These are phyloP conservation scores for Characodon lateralis DNA, from an alignment of 2,797 vertebrate genomes.

Conservation along the genomic window DNA sequence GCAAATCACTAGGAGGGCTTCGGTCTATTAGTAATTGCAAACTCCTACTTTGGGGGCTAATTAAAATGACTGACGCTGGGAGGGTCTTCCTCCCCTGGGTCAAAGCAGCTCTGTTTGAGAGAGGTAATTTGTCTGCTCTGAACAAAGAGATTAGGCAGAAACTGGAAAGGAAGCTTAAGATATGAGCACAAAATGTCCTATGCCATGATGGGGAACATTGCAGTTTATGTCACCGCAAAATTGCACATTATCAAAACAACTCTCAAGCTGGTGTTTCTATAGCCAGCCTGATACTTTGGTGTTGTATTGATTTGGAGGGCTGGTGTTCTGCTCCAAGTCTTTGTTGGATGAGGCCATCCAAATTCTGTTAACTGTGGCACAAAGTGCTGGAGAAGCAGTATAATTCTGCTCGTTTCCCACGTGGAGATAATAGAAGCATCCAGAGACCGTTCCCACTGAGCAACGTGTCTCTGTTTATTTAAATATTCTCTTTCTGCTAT, in stretches of 20 bases:
- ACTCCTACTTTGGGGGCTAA: slow-evolving; percentile 93
- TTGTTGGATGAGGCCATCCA: slow-evolving; percentile 34
- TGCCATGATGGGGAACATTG: slow-evolving; percentile 83
- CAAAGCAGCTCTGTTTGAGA: slow-evolving; percentile 90
- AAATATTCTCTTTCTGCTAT: slow-evolving; percentile 81
- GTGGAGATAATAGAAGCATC: slow-evolving; percentile 62
- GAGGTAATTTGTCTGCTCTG: slow-evolving; percentile 99
- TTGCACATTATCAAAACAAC: slow-evolving; percentile 73
- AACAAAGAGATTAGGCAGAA: slow-evolving; percentile 96
- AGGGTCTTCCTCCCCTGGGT: slow-evolving; percentile 95
- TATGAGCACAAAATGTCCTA: slow-evolving; percentile 94
- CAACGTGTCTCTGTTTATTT: slow-evolving; percentile 76
- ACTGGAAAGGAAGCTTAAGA: slow-evolving; percentile 95
- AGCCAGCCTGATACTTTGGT: slow-evolving; percentile 37
- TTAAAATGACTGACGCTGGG: slow-evolving; percentile 96
- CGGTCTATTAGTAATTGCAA: slow-evolving; percentile 95
- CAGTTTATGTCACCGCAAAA: slow-evolving; percentile 87
- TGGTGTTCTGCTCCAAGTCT: slow-evolving; percentile 40
- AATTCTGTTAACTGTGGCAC: slow-evolving; percentile 51
- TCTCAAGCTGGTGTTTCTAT: slow-evolving; percentile 28
- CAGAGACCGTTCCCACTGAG: slow-evolving; percentile 58
- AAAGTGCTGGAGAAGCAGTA: slow-evolving; percentile 51
- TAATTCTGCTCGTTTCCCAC: slow-evolving; percentile 62
- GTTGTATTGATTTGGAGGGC: slow-evolving; percentile 52
- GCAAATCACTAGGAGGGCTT: slow-evolving; percentile 91